Percentiles rank a stretch among this genome's conserved stretches.
Conservation (phyloP, 2,888 invertebrate species). For the Leptopilina drosophilae region DNA sequence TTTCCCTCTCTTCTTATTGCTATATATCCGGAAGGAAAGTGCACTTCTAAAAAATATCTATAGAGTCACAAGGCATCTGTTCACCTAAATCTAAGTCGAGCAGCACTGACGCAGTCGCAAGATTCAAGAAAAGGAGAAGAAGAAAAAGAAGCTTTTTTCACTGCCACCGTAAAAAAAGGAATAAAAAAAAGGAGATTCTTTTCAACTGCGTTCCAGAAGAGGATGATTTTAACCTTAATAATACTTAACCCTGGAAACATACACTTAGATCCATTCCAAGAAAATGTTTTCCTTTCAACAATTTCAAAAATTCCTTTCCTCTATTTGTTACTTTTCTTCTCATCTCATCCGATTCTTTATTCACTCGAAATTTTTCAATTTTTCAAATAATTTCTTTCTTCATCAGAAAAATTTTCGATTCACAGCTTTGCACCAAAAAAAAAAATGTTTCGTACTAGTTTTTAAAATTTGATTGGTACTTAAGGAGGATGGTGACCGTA, state of each 20-base stretch:
- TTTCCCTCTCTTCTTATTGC: not conserved
- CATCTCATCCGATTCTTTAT: too few relatives aligned
- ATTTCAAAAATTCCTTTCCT: too few relatives aligned
- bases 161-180: slow-evolving; percentile 48
- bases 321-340: too few relatives aligned
- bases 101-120: slow-evolving; percentile 33
- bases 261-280: not conserved
- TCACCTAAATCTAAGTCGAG: slow-evolving; percentile 47
- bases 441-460: too few relatives aligned
- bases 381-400: too few relatives aligned
- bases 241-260: slow-evolving; percentile 11
- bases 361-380: too few relatives aligned
- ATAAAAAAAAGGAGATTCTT: slow-evolving; percentile 46
- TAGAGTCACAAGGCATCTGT: slow-evolving; percentile 54
- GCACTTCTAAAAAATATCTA: slow-evolving; percentile 51
- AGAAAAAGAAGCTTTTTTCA: slow-evolving; percentile 40
- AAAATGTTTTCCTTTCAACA: too few relatives aligned
- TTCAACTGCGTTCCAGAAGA: not conserved
- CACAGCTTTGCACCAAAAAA: too few relatives aligned
- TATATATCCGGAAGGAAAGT: slow-evolving; percentile 51
- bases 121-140: slow-evolving; percentile 43
- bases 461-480: too few relatives aligned
- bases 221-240: not conserved
- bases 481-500: too few relatives aligned
- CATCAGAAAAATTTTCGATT: too few relatives aligned